Conservation (phyloP, 2,797 vertebrate genomes). For the Potorous gilbertii region DNA sequence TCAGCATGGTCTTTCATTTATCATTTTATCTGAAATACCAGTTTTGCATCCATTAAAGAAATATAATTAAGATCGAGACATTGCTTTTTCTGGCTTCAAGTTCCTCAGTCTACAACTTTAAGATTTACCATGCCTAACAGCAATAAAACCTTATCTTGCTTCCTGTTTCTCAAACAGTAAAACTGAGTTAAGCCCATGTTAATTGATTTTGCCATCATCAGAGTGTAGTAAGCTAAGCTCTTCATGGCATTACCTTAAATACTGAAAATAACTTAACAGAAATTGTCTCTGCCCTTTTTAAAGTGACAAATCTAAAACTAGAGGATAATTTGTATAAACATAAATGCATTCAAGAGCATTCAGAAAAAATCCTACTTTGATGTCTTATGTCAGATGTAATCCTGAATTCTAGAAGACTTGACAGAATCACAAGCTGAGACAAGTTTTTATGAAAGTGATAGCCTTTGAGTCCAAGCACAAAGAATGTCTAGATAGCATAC, state of each 20-base stretch:
- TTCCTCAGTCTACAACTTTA: background rate
- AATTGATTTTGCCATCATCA: background rate
- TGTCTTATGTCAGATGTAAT: background rate
- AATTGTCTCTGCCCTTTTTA: background rate
- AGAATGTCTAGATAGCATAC: background rate
- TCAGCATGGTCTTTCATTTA: background rate
- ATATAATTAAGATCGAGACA: background rate
- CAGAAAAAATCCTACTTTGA: background rate
- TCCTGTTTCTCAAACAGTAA: background rate
- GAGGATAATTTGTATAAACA: background rate
- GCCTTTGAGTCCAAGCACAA: no score
- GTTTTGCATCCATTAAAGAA: background rate
- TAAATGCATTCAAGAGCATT: background rate
- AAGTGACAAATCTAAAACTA: background rate
- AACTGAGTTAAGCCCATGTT: background rate
- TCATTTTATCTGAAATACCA: background rate
- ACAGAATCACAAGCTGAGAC: background rate
- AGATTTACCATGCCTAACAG: background rate
- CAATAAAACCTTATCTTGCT: background rate
- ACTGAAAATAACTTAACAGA: background rate
- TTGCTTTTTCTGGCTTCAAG: background rate
- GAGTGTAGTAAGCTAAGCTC: background rate
- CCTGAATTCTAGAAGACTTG: background rate
- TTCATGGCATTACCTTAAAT: background rate
- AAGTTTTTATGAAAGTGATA: background rate